These are phyloP conservation scores for Halcyon badia DNA, from an alignment of 2,797 vertebrate species.

Conservation along the genomic window DNA sequence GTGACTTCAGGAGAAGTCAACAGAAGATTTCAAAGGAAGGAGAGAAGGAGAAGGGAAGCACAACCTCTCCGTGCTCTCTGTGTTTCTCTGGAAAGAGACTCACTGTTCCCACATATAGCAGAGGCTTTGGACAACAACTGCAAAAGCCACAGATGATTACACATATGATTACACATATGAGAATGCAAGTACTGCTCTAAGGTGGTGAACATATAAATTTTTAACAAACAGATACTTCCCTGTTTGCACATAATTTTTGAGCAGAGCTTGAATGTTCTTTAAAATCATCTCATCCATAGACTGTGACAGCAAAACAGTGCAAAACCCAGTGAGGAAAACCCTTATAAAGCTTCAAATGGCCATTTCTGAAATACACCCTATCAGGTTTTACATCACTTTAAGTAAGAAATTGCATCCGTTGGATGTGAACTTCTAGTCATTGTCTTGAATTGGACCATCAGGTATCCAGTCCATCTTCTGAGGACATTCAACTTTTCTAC, in stretches of 20 bases:
- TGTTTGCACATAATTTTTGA: not conserved
- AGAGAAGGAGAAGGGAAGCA: not conserved
- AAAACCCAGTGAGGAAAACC: not conserved
- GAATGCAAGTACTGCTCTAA: not conserved
- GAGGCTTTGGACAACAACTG: not conserved
- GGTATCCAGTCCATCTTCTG: not conserved
- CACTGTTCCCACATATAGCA: not conserved
- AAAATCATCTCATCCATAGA: not conserved
- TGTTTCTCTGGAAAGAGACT: not conserved
- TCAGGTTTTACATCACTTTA: not conserved
- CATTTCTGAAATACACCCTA: not conserved
- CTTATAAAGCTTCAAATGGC: not conserved
- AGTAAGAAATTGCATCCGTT: not conserved
- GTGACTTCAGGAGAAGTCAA: not conserved
- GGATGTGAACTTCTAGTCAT: not conserved
- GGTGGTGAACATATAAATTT: not conserved
- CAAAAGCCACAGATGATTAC: not conserved
- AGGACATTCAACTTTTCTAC: not conserved
- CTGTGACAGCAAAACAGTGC: not conserved
- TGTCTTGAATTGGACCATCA: not conserved
- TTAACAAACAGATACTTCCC: not conserved
- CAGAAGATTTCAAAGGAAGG: not conserved
- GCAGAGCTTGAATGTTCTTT: not conserved
- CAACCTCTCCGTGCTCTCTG: not conserved
- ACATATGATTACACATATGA: too few relatives aligned